phyloP scores from a whole-genome alignment of 2,113 vertebrate species.

The Coryphaenoides rupestris region DNA sequence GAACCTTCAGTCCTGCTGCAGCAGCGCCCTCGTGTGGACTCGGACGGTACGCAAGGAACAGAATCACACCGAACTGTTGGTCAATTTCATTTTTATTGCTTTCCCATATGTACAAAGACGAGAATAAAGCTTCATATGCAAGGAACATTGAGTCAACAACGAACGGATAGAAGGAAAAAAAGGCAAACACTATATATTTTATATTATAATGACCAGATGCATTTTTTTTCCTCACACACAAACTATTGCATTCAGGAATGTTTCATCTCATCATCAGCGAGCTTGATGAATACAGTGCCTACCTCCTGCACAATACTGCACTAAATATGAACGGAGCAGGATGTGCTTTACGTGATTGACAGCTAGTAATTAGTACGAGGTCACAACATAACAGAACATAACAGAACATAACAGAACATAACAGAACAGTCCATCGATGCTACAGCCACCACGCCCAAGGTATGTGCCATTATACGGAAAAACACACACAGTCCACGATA shows the following conservation, averaged over 20 bases:
- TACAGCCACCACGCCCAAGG: no score
- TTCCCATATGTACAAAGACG: constrained; percentile 56
- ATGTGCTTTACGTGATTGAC: constrained; percentile 12
- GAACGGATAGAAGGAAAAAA: constrained; percentile 16
- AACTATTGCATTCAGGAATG: constrained; percentile 18
- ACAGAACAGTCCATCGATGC: no score
- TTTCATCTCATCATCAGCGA: constrained; percentile 6
- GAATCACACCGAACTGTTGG: constrained; percentile 5
- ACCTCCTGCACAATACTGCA: constrained; percentile 13
- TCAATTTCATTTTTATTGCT: constrained; percentile 57
- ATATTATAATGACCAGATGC: constrained; percentile 14
- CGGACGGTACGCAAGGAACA: no score
- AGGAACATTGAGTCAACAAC: constrained; percentile 44
- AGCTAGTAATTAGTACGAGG: constrained; percentile 7
- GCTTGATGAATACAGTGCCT: constrained; percentile 10
- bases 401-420: no score
- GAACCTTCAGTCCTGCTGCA: not conserved
- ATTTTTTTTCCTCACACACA: not conserved
- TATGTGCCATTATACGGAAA: no score
- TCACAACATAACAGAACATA: no score
- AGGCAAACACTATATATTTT: constrained; percentile 10
- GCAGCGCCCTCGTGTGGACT: constrained; percentile 51
- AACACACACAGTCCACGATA: no score
- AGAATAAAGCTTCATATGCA: constrained; percentile 44
- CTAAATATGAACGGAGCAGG: constrained; percentile 6